These are phyloP conservation scores for Mormyrus iriodes DNA, from an alignment of 2,113 vertebrate species.

Conservation along the genomic window DNA sequence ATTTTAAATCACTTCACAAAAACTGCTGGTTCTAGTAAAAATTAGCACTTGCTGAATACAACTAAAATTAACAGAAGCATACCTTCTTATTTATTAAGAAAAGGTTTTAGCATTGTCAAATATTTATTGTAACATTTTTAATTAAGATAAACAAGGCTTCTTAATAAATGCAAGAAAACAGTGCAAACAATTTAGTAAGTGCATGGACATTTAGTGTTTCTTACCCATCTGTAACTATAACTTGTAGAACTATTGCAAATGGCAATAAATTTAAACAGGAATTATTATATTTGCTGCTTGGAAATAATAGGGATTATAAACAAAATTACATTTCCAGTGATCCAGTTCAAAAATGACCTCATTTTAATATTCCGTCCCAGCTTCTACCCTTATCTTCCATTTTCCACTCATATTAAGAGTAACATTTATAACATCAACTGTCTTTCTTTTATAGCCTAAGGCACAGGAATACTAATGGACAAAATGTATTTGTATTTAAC, in stretches of 20 bases:
- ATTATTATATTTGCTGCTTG: neutral
- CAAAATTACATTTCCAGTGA: neutral
- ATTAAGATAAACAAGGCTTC: constrained; percentile 54
- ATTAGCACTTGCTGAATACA: neutral
- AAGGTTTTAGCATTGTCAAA: constrained; percentile 61
- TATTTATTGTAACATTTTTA: constrained; percentile 60
- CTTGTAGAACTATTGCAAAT: neutral
- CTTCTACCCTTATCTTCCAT: neutral
- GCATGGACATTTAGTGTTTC: neutral
- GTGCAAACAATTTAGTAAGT: constrained; percentile 27
- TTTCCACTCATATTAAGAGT: neutral
- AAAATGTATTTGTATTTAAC: constrained; percentile 47
- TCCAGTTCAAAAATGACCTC: neutral
- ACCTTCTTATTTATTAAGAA: neutral
- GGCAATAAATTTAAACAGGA: neutral
- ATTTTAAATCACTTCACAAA: neutral
- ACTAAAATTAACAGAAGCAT: neutral
- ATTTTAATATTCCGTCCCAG: neutral
- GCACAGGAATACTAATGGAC: constrained; percentile 63
- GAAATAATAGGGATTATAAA: neutral
- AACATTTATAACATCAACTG: neutral
- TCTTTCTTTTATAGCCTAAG: constrained; percentile 58
- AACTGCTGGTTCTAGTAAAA: neutral
- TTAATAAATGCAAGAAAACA: constrained; percentile 58
- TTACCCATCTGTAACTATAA: neutral